Conservation (phyloP, 2,888 invertebrate species). For the Alsophila aescularia region DNA sequence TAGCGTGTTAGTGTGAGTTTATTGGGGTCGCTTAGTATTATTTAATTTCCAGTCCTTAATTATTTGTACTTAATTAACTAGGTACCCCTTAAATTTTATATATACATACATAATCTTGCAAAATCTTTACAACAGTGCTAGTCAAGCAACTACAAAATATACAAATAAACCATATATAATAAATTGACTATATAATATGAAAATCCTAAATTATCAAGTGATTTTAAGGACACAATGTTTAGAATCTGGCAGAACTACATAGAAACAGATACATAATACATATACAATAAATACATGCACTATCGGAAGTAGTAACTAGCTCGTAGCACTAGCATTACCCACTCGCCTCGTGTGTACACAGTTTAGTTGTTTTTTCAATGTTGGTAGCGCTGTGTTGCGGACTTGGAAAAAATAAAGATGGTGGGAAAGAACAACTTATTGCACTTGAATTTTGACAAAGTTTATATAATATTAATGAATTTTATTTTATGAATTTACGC, state of each 20-base stretch:
- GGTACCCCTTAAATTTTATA: background rate
- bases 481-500: conserved; percentile 3
- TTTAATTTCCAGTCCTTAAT: background rate
- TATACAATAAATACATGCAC: conserved; percentile 35
- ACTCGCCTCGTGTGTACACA: conserved; percentile 33
- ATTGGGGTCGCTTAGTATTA: background rate
- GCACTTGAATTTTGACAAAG: conserved; percentile 24
- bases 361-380: conserved; percentile 26
- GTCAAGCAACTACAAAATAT: conserved; percentile 32
- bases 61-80: background rate
- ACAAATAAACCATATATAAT: conserved; percentile 7
- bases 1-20: background rate
- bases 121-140: conserved; percentile 7
- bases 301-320: conserved; percentile 18
- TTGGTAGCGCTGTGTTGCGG: conserved; percentile 66
- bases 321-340: conserved; percentile 40
- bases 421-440: conserved; percentile 60
- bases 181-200: conserved; percentile 4
- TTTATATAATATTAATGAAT: conserved; percentile 12
- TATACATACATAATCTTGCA: background rate
- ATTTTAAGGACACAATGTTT: background rate
- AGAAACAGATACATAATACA: conserved; percentile 19
- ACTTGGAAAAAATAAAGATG: conserved; percentile 49
- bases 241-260: conserved; percentile 20
- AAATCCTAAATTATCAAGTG: conserved; percentile 9